phyloP scores from a whole-genome alignment of 2,113 vertebrate genomes.

The Mugil cephalus region DNA sequence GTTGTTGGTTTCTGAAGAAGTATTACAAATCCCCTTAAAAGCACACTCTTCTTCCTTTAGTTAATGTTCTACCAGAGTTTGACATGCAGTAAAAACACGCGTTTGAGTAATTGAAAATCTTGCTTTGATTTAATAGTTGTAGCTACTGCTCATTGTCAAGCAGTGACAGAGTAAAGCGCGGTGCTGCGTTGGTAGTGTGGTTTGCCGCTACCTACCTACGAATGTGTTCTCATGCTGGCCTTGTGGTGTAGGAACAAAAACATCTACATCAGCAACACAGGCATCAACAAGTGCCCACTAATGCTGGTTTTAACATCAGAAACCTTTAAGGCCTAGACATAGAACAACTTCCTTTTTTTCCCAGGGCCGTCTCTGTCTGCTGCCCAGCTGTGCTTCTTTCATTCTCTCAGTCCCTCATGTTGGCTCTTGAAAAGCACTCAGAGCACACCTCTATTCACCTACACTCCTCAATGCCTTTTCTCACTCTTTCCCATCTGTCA shows the following conservation, averaged over 20 bases:
- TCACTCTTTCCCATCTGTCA: slow-evolving; percentile 14
- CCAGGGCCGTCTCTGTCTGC: not conserved
- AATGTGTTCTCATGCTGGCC: slow-evolving; percentile 1
- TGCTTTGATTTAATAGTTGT: no score
- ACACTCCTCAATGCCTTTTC: slow-evolving; percentile 22
- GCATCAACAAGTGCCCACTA: slow-evolving; percentile 53
- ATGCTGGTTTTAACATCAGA: not conserved
- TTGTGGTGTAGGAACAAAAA: not conserved
- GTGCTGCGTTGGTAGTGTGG: not conserved
- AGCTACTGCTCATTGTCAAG: not conserved
- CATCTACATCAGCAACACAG: slow-evolving; percentile 2
- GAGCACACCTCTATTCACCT: slow-evolving; percentile 32
- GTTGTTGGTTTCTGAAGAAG: not conserved
- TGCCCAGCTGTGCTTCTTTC: not conserved
- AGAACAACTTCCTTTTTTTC: slow-evolving; percentile 2
- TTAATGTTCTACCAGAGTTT: no score
- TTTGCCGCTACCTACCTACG: not conserved
- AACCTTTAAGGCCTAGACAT: not conserved
- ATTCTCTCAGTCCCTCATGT: slow-evolving; percentile 15
- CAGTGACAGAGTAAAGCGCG: not conserved
- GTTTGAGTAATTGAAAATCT: no score
- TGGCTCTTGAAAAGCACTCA: slow-evolving; percentile 38
- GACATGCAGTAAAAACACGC: no score
- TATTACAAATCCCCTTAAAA: not conserved
- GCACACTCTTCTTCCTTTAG: no score